These are phyloP conservation scores for Caenorhabditis becei DNA, from an alignment of 2,888 invertebrate species.

Conservation along the genomic window DNA sequence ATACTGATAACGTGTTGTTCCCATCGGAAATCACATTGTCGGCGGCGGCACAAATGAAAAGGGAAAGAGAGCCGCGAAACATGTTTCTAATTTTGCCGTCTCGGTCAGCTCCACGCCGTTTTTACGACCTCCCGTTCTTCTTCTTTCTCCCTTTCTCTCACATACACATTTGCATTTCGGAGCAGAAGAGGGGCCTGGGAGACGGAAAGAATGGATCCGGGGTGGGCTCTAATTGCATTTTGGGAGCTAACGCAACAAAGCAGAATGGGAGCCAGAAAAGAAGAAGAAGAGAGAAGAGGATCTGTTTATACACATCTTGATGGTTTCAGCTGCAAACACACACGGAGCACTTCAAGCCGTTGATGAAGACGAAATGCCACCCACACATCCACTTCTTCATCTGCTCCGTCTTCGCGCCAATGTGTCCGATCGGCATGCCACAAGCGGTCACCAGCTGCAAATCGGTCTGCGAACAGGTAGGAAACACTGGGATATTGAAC, in stretches of 20 bases:
- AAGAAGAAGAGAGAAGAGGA: conserved; percentile 1
- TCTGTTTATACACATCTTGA: conserved; percentile 7
- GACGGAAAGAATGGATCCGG: conserved; percentile 17
- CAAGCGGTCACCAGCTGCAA: conserved; percentile 90
- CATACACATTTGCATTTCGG: conserved; percentile 57
- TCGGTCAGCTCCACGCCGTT: conserved; percentile 26
- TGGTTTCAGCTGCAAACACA: conserved; percentile 76
- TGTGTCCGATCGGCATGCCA: conserved; percentile 88
- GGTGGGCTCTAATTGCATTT: conserved; percentile 59
- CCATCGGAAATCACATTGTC: background rate
- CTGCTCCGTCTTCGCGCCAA: conserved; percentile 92
- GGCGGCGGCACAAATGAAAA: conserved; percentile 41
- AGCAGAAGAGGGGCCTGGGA: conserved; percentile 10
- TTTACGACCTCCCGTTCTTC: conserved; percentile 62
- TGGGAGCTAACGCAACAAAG: conserved; percentile 35
- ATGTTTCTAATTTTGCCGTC: conserved; percentile 55
- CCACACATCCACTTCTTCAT: conserved; percentile 86
- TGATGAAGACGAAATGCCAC: conserved; percentile 80
- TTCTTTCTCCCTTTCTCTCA: conserved; percentile 34
- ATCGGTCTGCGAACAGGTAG: conserved; percentile 88
- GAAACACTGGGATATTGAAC: background rate
- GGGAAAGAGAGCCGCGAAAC: conserved; percentile 1
- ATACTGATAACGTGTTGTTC: conserved; percentile 18
- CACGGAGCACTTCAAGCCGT: conserved; percentile 80
- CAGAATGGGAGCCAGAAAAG: conserved; percentile 6